Evolutionary conservation across 2,113 vertebrate species (phyloP), one percentile per base, ranked within the genome.

Genomic region (Poeciliopsis prolifica): DNA sequence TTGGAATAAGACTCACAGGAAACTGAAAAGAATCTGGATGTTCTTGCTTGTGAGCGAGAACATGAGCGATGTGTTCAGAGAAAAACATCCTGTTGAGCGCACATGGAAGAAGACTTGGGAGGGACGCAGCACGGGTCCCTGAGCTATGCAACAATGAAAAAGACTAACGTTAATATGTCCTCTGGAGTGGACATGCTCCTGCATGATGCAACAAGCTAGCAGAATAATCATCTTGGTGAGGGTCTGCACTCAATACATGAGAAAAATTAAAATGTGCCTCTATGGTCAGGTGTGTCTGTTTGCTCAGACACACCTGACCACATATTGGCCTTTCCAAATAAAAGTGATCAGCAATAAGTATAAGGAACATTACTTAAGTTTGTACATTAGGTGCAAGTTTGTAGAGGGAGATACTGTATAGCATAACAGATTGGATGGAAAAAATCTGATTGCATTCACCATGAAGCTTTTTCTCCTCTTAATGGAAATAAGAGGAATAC

Each of bases 81-180:
- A 48, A 87, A 78, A 88, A 92, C 84, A 91, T 90, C 81, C 88
- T 89, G 78, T 71, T 64, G 35, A 78, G 73, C 83, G 76, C 77
- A 78, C 12, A 12, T 76, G 74, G 66, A 69, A 86, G 78, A 77
- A 51, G 69, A 84, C 19, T 72, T 14, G 51, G 67, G 68, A 83
- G 73, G 40, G 40, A 15, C 40, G 15, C 40, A 42, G 40, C 40
- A 15, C 4, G 40, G 14, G 14, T 42, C 40, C 14, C 40, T 42
- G 40, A 42, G 40, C 40, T 15, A 15, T 42, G 40, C 4, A 42
- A 42, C 12, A 42, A 14, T 42, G 40, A 42, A 42, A 42, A 42
- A 42, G 2, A 3, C 4, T 42, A 42, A 42, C 40, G 15, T 42
- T 15, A 42, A 15, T 14, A 14, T 42, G 12, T 15, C 14, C 35